Evolutionary conservation across 1,140 invertebrate genomes (phyloP).

Genomic region (Aplysia californica): DNA sequence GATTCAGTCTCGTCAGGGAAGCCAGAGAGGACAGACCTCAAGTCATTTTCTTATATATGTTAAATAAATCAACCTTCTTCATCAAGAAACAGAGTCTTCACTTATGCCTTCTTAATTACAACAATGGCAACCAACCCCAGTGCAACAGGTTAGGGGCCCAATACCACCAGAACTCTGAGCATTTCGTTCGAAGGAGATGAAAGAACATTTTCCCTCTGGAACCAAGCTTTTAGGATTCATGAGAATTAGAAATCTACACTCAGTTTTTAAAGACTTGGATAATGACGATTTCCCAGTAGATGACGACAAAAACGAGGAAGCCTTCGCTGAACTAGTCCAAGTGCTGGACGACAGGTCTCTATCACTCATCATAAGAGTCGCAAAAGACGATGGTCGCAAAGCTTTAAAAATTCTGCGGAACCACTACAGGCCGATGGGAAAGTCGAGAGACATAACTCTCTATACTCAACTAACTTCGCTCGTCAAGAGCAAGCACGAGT

Average conservation of each 20-base stretch:
- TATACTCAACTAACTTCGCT: slow-evolving; percentile 37
- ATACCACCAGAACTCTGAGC: too few relatives aligned
- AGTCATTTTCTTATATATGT: too few relatives aligned
- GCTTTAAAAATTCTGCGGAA: slow-evolving; percentile 28
- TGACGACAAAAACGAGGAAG: slow-evolving; percentile 30
- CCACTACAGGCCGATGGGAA: slow-evolving; percentile 29
- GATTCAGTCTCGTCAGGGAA: too few relatives aligned
- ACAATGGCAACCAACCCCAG: too few relatives aligned
- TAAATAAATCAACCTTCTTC: too few relatives aligned
- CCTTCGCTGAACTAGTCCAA: slow-evolving; percentile 35
- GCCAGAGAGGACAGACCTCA: too few relatives aligned
- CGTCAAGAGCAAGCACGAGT: slow-evolving; percentile 6
- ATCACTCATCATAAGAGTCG: slow-evolving; percentile 32
- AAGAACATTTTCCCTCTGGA: slow-evolving; percentile 33
- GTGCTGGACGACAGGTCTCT: slow-evolving; percentile 9
- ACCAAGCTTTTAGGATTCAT: slow-evolving; percentile 33
- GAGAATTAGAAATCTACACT: slow-evolving; percentile 28
- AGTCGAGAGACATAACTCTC: slow-evolving; percentile 32
- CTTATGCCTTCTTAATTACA: too few relatives aligned
- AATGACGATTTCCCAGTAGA: neutral
- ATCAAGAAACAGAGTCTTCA: too few relatives aligned
- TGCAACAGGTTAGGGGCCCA: too few relatives aligned
- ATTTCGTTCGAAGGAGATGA: slow-evolving; percentile 34
- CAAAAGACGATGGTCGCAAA: slow-evolving; percentile 30
- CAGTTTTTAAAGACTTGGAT: neutral